Conservation (phyloP, 2,797 vertebrate species). For the Microctenopoma steveboyesi region DNA sequence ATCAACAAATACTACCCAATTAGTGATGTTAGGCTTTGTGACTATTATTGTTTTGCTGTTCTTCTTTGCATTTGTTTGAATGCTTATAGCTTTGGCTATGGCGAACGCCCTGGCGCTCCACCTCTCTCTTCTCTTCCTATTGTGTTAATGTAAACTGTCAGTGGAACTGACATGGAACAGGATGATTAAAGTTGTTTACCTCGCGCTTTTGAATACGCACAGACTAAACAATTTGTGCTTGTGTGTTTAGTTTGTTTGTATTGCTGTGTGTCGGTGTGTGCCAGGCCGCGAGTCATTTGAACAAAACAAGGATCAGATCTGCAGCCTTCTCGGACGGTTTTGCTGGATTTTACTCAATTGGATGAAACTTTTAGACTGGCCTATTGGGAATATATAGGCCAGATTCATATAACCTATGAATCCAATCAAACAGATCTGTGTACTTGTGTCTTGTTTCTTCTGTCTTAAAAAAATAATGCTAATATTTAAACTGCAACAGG, state of each 20-base stretch:
- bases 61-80: conserved; percentile 16
- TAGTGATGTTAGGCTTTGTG: conserved; percentile 56
- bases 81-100: conserved; percentile 26
- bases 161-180: conserved; percentile 55
- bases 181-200: conserved; percentile 70
- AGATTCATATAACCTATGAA: too few species aligned
- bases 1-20: conserved; percentile 74
- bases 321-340: conserved; percentile 8
- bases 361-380: conserved; percentile 4
- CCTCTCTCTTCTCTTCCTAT: conserved; percentile 36
- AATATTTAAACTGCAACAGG: conserved; percentile 12
- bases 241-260: conserved; percentile 15
- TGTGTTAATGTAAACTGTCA: conserved; percentile 64
- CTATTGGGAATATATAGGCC: not conserved
- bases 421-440: not conserved
- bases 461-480: conserved; percentile 8
- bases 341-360: conserved; percentile 19
- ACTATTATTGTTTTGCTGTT: conserved; percentile 53
- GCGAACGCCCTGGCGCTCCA: conserved; percentile 13
- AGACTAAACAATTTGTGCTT: conserved; percentile 48
- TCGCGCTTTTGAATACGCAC: conserved; percentile 41
- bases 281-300: conserved; percentile 38
- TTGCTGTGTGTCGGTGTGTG: conserved; percentile 3
- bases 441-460: not conserved
- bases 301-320: conserved; percentile 39